Percentiles rank a stretch among this genome's conserved stretches.
phyloP scores from a whole-genome alignment of 2,113 vertebrate species.

The Ciconia boyciana region DNA sequence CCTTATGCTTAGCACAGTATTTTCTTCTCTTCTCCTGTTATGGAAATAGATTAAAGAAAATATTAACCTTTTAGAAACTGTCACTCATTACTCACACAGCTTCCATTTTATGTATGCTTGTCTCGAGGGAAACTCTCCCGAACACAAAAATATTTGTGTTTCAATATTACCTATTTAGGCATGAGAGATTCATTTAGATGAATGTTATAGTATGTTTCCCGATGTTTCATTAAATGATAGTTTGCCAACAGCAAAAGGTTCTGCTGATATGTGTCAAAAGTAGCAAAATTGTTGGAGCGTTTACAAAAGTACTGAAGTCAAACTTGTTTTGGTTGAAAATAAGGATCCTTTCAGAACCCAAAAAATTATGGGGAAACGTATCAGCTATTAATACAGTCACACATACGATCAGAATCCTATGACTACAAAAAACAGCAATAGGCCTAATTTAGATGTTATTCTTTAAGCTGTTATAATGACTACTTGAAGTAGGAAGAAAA shows the following conservation, averaged over 20 bases:
- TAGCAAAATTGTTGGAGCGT: slow-evolving; percentile 9
- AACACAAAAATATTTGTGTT: slow-evolving; percentile 79
- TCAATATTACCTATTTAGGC: slow-evolving; percentile 72
- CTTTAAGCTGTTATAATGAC: neutral
- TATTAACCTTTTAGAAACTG: slow-evolving; percentile 86
- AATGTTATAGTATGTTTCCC: slow-evolving; percentile 19
- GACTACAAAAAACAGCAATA: neutral
- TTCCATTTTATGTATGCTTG: slow-evolving; percentile 61
- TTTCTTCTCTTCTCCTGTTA: slow-evolving; percentile 69
- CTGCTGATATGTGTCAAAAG: slow-evolving; percentile 23
- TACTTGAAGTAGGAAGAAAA: neutral
- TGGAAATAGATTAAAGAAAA: slow-evolving; percentile 83
- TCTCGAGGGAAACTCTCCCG: slow-evolving; percentile 70
- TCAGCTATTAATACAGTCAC: neutral
- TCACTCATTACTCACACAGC: slow-evolving; percentile 75
- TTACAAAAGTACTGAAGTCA: slow-evolving; percentile 20
- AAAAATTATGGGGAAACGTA: neutral
- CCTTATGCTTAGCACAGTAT: slow-evolving; percentile 74
- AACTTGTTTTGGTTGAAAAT: neutral
- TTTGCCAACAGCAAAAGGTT: slow-evolving; percentile 35
- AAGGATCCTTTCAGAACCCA: neutral
- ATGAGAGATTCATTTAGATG: slow-evolving; percentile 71
- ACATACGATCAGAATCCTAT: neutral
- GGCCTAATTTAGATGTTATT: neutral
- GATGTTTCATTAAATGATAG: slow-evolving; percentile 64